Conservation (phyloP, 2,888 invertebrate genomes). For the Sinodicranocentrus sp. region DNA sequence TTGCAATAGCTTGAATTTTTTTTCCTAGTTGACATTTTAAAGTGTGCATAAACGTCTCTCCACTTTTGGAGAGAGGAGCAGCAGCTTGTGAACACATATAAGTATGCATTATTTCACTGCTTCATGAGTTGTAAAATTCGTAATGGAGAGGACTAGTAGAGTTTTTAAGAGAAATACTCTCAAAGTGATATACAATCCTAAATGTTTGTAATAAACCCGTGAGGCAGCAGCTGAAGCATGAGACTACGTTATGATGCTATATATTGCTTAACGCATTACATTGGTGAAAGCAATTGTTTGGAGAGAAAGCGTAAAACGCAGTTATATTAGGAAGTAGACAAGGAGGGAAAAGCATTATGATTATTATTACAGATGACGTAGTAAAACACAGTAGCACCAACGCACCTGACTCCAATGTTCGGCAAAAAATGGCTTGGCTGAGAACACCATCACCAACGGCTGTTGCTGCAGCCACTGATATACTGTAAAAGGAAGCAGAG, state of each 20-base stretch:
- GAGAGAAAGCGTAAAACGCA: not conserved
- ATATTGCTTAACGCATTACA: too few species aligned
- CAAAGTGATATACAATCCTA: not conserved
- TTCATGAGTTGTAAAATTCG: slow-evolving; percentile 44
- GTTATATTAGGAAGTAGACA: not conserved
- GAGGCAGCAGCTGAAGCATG: slow-evolving; percentile 1
- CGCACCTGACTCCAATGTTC: slow-evolving; percentile 87
- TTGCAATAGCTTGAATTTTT: not conserved
- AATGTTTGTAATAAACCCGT: slow-evolving; percentile 23
- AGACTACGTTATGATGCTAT: too few species aligned
- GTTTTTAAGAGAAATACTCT: not conserved
- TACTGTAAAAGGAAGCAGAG: slow-evolving; percentile 79
- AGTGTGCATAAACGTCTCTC: slow-evolving; percentile 6
- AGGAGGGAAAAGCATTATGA: slow-evolving; percentile 23
- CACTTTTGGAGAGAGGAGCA: not conserved
- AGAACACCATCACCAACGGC: slow-evolving; percentile 87
- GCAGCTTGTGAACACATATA: slow-evolving; percentile 12
- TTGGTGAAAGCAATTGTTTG: not conserved
- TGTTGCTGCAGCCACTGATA: slow-evolving; percentile 88
- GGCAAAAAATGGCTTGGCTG: slow-evolving; percentile 84
- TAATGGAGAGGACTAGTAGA: slow-evolving; percentile 19
- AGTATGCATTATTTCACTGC: slow-evolving; percentile 26
- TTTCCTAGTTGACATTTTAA: slow-evolving; percentile 15
- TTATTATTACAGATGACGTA: slow-evolving; percentile 42
- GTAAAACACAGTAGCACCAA: slow-evolving; percentile 42